Percentiles rank a stretch among this genome's conserved stretches.
These are phyloP conservation scores for Apamea anceps DNA, from an alignment of 2,888 invertebrate genomes.

Conservation along the genomic window DNA sequence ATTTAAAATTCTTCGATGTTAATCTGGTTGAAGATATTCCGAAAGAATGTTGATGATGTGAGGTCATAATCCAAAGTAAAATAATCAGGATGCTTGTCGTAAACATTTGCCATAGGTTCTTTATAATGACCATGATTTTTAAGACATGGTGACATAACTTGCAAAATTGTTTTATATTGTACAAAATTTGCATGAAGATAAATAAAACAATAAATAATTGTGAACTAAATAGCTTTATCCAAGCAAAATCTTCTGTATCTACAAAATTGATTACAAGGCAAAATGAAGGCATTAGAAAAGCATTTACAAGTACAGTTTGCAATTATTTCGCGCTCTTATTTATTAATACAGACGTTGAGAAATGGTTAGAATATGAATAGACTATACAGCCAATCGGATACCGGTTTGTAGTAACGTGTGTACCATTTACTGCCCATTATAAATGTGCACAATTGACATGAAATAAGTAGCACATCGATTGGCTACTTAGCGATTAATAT, in stretches of 20 bases:
- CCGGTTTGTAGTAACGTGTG: constrained; percentile 61
- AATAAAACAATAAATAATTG: neutral
- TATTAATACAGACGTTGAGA: constrained; percentile 61
- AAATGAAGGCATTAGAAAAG: constrained; percentile 39
- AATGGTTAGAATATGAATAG: constrained; percentile 57
- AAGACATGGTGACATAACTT: neutral
- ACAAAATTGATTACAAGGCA: constrained; percentile 35
- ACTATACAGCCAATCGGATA: constrained; percentile 47
- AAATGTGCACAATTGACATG: constrained; percentile 62
- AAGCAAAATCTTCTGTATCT: neutral
- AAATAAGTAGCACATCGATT: constrained; percentile 64
- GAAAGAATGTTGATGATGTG: constrained; percentile 53
- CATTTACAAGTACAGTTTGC: constrained; percentile 45
- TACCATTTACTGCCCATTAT: constrained; percentile 54
- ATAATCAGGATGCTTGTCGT: constrained; percentile 47
- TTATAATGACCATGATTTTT: constrained; percentile 32
- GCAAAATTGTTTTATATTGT: neutral
- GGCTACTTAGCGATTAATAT: constrained; percentile 69
- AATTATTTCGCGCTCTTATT: constrained; percentile 50
- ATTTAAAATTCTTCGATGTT: constrained; percentile 34
- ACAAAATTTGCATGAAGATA: neutral
- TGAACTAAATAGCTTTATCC: neutral
- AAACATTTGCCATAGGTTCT: constrained; percentile 40
- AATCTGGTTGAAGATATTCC: constrained; percentile 39
- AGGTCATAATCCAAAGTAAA: constrained; percentile 40